Evolutionary conservation across 2,113 vertebrate genomes (phyloP), one percentile per base, ranked within the genome.

Genomic region (Lepus europaeus): DNA sequence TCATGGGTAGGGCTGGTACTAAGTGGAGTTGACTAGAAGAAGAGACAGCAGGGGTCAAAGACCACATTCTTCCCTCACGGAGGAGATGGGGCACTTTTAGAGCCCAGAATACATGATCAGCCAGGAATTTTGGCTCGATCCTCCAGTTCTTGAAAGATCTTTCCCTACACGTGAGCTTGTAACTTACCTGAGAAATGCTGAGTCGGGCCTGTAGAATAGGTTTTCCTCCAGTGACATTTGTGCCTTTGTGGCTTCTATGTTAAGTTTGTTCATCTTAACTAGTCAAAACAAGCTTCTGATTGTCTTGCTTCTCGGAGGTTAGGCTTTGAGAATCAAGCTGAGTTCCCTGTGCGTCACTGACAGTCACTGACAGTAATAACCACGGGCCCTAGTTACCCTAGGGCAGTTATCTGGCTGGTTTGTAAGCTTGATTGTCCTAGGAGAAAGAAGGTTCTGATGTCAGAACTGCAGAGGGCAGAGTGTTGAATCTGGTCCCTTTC

Each of bases 371-470:
- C 91, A 97, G 81, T 93, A 97, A 93, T 96, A 97, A 96, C 97
- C 96, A 95, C 45, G 95, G 90, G 83, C 63, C 29, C 2, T 95
- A 95, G 95, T 98, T 97, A 95, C 90, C 84, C 78, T 74, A 61
- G 93, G 88, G 93, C 89, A 96, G 29, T 97, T 97, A 93, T 92
- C 90, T 96, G 95, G 27, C 74, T 96, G 45, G 94, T 97, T 96
- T 69, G 93, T 93, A 85, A 95, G 70, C 73, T 80, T 87, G 23
- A 80, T 97, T 77, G 89, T 90, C 73, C 86, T 91, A 93, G 77
- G 11, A 96, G 91, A 95, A 98, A 93, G 89, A 96, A 93, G 87
- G 85, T 92, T 89, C 97, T 97, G 90, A 96, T 94, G 97, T 93
- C 86, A 91, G 88, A 96, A 95, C 72, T 92, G 93, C 3, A 0